Percentiles rank a stretch among this genome's conserved stretches.
Conservation (phyloP, 2,888 invertebrate genomes). For the Craniophora ligustri region DNA sequence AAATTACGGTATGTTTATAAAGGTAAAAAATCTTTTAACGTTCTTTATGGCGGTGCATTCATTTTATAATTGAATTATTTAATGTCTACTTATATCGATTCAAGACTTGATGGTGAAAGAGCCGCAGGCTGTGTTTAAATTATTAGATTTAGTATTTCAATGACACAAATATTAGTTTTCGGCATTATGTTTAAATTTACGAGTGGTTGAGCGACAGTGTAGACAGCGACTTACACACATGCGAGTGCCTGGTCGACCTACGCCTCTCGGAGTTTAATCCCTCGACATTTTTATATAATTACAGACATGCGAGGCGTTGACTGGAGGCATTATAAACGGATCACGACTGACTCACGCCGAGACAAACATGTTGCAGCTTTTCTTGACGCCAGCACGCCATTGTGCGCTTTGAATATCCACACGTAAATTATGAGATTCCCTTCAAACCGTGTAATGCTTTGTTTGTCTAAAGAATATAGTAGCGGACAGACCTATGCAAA, state of each 20-base stretch:
- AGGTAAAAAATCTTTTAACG: too few relatives aligned
- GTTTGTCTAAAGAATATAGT: constrained; percentile 21
- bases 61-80: too few relatives aligned
- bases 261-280: constrained; percentile 66
- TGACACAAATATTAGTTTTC: too few relatives aligned
- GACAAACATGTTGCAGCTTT: constrained; percentile 61
- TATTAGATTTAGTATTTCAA: too few relatives aligned
- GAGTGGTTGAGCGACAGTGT: constrained; percentile 21
- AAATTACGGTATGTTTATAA: too few relatives aligned
- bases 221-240: constrained; percentile 38
- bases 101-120: too few relatives aligned
- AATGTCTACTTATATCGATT: too few relatives aligned
- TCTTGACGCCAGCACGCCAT: constrained; percentile 35
- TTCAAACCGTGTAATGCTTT: constrained; percentile 1
- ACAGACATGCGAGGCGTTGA: constrained; percentile 66
- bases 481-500: constrained; percentile 15
- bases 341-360: constrained; percentile 58
- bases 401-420: constrained; percentile 35
- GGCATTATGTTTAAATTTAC: background rate
- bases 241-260: constrained; percentile 57
- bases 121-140: too few relatives aligned
- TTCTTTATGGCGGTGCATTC: too few relatives aligned
- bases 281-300: constrained; percentile 75
- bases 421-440: constrained; percentile 30
- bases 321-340: constrained; percentile 65